Base-by-base conservation (phyloP, 2,797 vertebrate genomes). In the Molossus molossus region DNA sequence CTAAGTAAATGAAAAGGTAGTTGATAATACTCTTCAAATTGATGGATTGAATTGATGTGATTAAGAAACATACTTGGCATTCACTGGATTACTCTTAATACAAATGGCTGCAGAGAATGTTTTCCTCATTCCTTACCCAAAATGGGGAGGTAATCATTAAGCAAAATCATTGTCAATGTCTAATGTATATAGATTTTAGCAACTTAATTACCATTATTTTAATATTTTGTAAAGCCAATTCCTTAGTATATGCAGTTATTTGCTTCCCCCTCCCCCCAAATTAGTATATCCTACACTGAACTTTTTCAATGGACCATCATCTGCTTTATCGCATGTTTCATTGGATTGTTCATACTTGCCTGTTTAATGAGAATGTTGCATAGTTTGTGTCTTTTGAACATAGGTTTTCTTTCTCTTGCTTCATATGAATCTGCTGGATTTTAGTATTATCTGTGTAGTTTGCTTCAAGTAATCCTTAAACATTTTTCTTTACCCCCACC, bases 281-380 rank as follows among this genome's bases (percentile, higher is more conserved):
- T 77, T 97, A 75, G 57, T 97, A 98, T 99, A 99, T 99, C 99
- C 99, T 99, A 98, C 99, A 99, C 98, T 98, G 99, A 99, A 99
- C 99, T 98, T 99, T 98, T 98, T 98, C 94, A 95, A 98, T 99
- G 99, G 99, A 99, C 98, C 99, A 99, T 99, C 99, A 99, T 99
- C 99, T 99, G 99, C 99, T 99, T 99, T 98, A 99, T 98, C 99
- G 99, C 99, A 99, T 99, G 99, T 99, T 99, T 99, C 99, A 99
- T 99, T 99, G 99, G 99, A 99, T 98, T 99, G 99, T 99, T 99
- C 99, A 99, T 99, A 99, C 99, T 99, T 99, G 99, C 99, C 98
- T 99, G 99, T 99, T 99, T 99, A 99, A 99, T 99, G 99, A 99
- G 99, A 99, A 99, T 99, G 99, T 99, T 99, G 99, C 99, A 99